A percentile compares a stretch with the other conserved stretches of the same genome.
These are phyloP conservation scores for Agrotis puta DNA, from an alignment of 2,888 invertebrate genomes.

Conservation along the genomic window DNA sequence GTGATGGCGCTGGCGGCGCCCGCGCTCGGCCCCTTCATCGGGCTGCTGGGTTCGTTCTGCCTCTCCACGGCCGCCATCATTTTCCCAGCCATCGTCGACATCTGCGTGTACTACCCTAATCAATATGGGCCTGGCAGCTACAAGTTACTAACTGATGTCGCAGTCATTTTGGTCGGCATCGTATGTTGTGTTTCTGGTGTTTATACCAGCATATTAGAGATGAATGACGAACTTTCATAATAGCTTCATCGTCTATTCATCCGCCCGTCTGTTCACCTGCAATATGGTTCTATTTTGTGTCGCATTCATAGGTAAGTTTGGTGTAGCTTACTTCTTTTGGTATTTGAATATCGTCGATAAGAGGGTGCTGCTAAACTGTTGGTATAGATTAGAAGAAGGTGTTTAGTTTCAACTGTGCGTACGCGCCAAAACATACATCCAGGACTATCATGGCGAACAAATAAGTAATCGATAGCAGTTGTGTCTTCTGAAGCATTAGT, in stretches of 20 bases:
- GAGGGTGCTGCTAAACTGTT: too few relatives aligned
- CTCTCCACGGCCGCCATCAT: constrained; percentile 95
- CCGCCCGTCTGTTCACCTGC: too few relatives aligned
- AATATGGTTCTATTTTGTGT: too few relatives aligned
- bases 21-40: constrained; percentile 94
- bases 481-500: too few relatives aligned
- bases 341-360: too few relatives aligned
- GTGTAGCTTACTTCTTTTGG: too few relatives aligned
- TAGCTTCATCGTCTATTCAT: not conserved
- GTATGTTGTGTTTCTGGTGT: constrained; percentile 73
- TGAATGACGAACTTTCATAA: constrained; percentile 31
- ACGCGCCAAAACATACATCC: too few relatives aligned
- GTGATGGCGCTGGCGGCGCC: constrained; percentile 92
- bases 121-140: constrained; percentile 71
- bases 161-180: constrained; percentile 70
- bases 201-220: constrained; percentile 77
- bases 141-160: constrained; percentile 70
- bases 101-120: constrained; percentile 80
- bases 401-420: too few relatives aligned
- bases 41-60: constrained; percentile 96
- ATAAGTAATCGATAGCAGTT: too few relatives aligned
- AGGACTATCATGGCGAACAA: too few relatives aligned
- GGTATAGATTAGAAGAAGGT: too few relatives aligned
- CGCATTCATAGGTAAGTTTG: too few relatives aligned
- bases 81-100: constrained; percentile 93